phyloP scores from a whole-genome alignment of 92 coral and sea anemone species.

The Scolanthus callimorphus region DNA sequence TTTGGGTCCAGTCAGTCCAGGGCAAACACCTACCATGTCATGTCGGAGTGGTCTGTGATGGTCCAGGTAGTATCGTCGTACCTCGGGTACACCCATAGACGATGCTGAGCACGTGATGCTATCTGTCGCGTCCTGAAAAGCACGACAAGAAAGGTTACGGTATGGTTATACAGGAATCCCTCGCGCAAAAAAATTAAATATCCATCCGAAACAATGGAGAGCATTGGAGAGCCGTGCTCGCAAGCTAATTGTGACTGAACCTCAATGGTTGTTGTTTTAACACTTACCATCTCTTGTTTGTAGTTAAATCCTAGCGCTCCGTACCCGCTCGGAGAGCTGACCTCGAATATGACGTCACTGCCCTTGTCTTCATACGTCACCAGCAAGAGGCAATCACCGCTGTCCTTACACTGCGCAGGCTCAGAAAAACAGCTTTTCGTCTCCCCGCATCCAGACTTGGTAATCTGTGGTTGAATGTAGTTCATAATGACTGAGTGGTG shows the following conservation, averaged over 20 bases:
- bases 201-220: too few relatives aligned
- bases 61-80: slow-evolving; percentile 64
- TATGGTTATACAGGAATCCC: too few relatives aligned
- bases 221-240: too few relatives aligned
- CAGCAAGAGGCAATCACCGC: slow-evolving; percentile 55
- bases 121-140: slow-evolving; percentile 50
- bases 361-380: slow-evolving; percentile 55
- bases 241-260: too few relatives aligned
- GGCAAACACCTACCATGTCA: background rate
- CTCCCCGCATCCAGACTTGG: slow-evolving; percentile 54
- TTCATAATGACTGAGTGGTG: background rate
- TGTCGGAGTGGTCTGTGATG: slow-evolving; percentile 51
- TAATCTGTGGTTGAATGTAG: slow-evolving; percentile 21
- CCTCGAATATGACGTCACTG: slow-evolving; percentile 50
- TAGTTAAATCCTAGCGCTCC: slow-evolving; percentile 65
- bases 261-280: too few relatives aligned
- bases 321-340: slow-evolving; percentile 45
- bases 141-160: too few relatives aligned
- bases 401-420: slow-evolving; percentile 48
- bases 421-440: slow-evolving; percentile 79
- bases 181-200: too few relatives aligned
- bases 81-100: slow-evolving; percentile 37
- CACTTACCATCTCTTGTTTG: slow-evolving; percentile 61
- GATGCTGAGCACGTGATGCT: slow-evolving; percentile 60
- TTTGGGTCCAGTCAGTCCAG: background rate